Evolutionary conservation across 2,797 vertebrate species (phyloP).

Genomic region (Anguilla pacifica): DNA sequence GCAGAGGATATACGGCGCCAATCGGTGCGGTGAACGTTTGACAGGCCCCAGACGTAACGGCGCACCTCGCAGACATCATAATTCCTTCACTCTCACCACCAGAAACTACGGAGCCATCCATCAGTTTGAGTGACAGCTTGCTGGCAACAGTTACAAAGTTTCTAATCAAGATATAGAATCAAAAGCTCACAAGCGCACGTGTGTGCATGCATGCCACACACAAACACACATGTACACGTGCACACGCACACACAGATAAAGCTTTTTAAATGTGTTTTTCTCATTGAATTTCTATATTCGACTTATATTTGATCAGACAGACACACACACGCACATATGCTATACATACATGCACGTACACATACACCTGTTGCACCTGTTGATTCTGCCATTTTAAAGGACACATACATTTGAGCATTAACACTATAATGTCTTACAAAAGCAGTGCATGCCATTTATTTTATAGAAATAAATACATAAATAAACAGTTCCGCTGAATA

Average conservation of each 20-base stretch:
- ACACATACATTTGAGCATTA: background rate
- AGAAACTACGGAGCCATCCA: background rate
- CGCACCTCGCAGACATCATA: background rate
- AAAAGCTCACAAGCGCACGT: background rate
- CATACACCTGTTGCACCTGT: background rate
- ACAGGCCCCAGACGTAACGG: background rate
- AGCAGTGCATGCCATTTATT: background rate
- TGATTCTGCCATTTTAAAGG: background rate
- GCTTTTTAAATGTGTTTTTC: too few species aligned
- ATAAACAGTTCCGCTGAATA: background rate
- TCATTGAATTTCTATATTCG: too few species aligned
- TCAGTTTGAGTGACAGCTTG: constrained; percentile 2
- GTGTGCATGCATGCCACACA: background rate
- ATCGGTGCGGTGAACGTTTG: background rate
- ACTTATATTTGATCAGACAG: background rate
- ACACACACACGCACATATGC: background rate
- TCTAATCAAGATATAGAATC: constrained; percentile 1
- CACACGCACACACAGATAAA: background rate
- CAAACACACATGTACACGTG: background rate
- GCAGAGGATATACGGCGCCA: background rate
- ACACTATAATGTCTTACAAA: background rate
- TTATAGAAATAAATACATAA: background rate
- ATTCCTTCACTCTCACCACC: background rate
- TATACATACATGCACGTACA: background rate
- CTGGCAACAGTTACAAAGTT: constrained; percentile 4